These are phyloP conservation scores for Ceratothoa steindachneri DNA, from an alignment of 2,888 invertebrate species.

Conservation along the genomic window DNA sequence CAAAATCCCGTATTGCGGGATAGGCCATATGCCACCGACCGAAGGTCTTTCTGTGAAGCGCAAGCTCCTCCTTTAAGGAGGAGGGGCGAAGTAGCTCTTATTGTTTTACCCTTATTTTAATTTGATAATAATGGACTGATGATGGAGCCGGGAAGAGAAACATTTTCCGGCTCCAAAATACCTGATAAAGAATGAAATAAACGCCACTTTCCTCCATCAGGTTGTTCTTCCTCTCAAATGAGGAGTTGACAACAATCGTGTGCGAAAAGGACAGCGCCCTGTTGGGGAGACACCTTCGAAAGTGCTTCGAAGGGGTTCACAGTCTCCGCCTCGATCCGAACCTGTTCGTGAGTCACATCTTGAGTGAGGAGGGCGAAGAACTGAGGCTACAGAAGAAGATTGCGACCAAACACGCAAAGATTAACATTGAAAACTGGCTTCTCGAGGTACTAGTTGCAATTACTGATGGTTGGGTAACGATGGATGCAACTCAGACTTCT, in stretches of 20 bases:
- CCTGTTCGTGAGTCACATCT: conserved; percentile 68
- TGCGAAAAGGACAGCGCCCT: conserved; percentile 72
- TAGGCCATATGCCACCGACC: no score
- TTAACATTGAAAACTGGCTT: conserved; percentile 75
- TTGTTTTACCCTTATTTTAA: no score
- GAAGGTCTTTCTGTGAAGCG: no score
- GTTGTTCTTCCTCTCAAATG: conserved; percentile 69
- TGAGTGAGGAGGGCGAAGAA: conserved; percentile 70
- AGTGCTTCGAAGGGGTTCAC: conserved; percentile 76
- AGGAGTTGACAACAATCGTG: conserved; percentile 73
- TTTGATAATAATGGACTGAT: no score
- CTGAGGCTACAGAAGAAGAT: conserved; percentile 65
- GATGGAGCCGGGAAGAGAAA: no score
- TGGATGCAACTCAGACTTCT: not conserved
- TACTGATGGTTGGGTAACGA: no score
- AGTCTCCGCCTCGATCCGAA: conserved; percentile 66
- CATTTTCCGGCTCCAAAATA: no score
- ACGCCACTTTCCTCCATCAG: no score
- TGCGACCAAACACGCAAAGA: conserved; percentile 58
- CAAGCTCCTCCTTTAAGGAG: no score
- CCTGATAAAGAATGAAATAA: no score
- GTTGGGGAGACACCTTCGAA: conserved; percentile 75
- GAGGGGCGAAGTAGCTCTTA: no score
- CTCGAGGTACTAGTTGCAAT: conserved; percentile 52
- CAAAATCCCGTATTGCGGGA: no score